Percentiles rank a stretch among this genome's conserved stretches.
These are phyloP conservation scores for Aspidiotus rigidus DNA, from an alignment of 2,888 invertebrate genomes.

Conservation along the genomic window DNA sequence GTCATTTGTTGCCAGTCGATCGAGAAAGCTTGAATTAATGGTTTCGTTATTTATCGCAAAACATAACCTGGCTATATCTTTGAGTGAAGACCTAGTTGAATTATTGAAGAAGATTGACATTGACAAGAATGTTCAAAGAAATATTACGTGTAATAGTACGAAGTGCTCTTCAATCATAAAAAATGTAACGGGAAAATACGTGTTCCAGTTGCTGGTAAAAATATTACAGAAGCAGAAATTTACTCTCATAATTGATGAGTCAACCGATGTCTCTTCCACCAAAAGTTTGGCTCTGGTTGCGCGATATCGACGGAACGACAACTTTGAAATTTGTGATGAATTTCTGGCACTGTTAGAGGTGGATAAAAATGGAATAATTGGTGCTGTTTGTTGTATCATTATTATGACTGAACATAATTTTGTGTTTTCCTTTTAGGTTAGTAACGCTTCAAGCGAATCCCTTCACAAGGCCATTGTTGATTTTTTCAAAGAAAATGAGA, in stretches of 20 bases:
- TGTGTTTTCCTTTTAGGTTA: slow-evolving; percentile 1
- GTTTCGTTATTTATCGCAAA: slow-evolving; percentile 10
- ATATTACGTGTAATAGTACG: slow-evolving; percentile 4
- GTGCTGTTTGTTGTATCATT: slow-evolving; percentile 1
- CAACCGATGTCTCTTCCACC: neutral
- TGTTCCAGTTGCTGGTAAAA: neutral
- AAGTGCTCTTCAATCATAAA: slow-evolving; percentile 7
- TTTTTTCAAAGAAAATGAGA: slow-evolving; percentile 35
- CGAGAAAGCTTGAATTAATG: slow-evolving; percentile 7
- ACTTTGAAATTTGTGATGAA: neutral
- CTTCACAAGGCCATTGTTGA: slow-evolving; percentile 28
- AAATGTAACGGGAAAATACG: slow-evolving; percentile 6
- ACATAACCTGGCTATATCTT: slow-evolving; percentile 1
- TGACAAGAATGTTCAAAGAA: slow-evolving; percentile 5
- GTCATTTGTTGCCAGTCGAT: neutral
- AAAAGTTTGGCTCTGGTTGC: slow-evolving; percentile 1
- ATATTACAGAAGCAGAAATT: neutral
- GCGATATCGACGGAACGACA: neutral
- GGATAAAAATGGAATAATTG: neutral
- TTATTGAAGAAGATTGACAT: slow-evolving; percentile 5
- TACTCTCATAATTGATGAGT: neutral
- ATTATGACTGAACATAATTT: neutral
- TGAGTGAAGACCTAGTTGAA: slow-evolving; percentile 9
- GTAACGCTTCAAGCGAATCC: neutral
- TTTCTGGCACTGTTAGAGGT: neutral